Conservation (phyloP, 30 jellyfish, hydroid and myxozoan species). For the Hydractinia symbiolongicarpus region DNA sequence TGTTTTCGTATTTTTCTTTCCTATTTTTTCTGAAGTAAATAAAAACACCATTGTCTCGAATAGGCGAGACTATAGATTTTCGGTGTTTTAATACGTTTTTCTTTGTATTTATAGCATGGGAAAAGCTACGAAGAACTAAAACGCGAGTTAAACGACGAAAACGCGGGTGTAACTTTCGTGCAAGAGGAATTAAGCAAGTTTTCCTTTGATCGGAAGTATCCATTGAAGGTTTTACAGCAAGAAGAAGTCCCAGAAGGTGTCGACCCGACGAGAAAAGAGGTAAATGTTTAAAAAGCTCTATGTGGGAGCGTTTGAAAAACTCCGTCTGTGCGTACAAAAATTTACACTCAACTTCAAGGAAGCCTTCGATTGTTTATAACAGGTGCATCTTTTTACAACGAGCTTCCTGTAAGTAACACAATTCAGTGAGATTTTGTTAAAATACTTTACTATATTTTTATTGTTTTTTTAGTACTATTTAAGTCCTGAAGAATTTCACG, state of each 20-base stretch:
- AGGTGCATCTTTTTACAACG: too few species aligned
- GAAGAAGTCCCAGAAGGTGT: slow-evolving; percentile 81
- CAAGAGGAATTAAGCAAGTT: slow-evolving; percentile 82
- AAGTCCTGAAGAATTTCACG: slow-evolving; percentile 76
- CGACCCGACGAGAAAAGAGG: slow-evolving; percentile 94
- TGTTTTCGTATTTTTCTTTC: not conserved
- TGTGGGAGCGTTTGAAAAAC: too few species aligned
- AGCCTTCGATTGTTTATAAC: too few species aligned
- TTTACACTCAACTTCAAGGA: too few species aligned
- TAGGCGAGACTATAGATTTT: not conserved
- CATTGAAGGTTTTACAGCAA: slow-evolving; percentile 34
- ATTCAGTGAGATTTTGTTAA: too few species aligned
- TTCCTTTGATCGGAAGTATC: slow-evolving; percentile 67
- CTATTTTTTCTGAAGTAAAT: too few species aligned
- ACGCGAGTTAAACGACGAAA: slow-evolving; percentile 39
- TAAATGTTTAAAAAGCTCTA: not conserved
- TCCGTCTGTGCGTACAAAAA: too few species aligned
- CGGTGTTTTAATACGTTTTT: not conserved
- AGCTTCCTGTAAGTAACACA: too few species aligned
- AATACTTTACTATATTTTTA: not conserved
- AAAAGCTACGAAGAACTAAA: slow-evolving; percentile 70
- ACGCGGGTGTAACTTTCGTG: slow-evolving; percentile 60
- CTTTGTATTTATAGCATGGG: slow-evolving; percentile 15
- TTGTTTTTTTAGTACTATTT: slow-evolving; percentile 64
- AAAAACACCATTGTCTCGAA: not conserved